Evolutionary conservation across 2,113 vertebrate genomes (phyloP), one percentile per base, ranked within the genome.

Genomic region (Nanorana parkeri): DNA sequence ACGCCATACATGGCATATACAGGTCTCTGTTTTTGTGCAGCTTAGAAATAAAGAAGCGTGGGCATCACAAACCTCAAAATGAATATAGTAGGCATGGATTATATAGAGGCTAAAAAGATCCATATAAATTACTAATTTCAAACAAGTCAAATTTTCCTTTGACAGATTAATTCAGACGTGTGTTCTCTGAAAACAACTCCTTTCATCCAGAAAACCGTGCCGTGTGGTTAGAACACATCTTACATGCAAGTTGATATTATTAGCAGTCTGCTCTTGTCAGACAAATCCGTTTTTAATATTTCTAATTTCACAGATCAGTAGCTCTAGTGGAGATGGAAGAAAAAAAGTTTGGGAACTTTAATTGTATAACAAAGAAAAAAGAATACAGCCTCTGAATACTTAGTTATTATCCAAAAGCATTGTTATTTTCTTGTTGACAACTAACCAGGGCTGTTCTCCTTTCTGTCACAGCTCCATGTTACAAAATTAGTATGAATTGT

Each of bases 231-330:
- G 61, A 81, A 74, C 24, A 47, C 61, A 55, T 81, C 69, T 74
- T 64, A 66, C 63, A 73, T 60, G n/a, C n/a, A 60, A 72, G 21
- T 66, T 66, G 61, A 54, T 66, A 28, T 23, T 74, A 55, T 81
- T 74, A 81, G 71, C 71, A 82, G 52, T 82, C 71, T 82, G 71
- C 61, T 41, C 80, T 83, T 83, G 71, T 83, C 80, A 76, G 63
- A 67, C 71, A 76, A 83, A 83, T 76, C 80, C 80, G 16, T 83
- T 76, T 74, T 83, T 83, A 68, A 83, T 76, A 68, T 68, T 76
- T 60, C 64, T 83, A 83, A 83, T 83, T 83, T 83, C 80, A 83
- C 80, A 83, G 71, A 67, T 76, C 80, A 83, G 80, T 76, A 68
- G 71, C 29, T 83, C 17, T 83, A 21, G 21, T 23, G 52, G 26